Conservation (phyloP, 1,140 invertebrate genomes). For the Lasaia peninsularis region DNA sequence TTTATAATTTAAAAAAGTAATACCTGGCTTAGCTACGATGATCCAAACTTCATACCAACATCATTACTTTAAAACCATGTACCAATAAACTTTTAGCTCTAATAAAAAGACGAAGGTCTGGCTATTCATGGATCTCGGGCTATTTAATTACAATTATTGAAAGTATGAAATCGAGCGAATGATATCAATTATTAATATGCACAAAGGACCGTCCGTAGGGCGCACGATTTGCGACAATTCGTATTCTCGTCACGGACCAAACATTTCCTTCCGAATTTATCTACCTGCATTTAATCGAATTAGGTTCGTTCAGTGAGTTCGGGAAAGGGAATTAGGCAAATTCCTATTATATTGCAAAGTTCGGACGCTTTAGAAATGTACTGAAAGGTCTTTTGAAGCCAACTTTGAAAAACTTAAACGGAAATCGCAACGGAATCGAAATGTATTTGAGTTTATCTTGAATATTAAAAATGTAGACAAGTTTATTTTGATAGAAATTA, state of each 20-base stretch:
- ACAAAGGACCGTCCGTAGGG: neutral
- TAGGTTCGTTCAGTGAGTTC: slow-evolving; percentile 6
- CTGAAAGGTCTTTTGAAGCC: neutral
- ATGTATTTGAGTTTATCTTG: neutral
- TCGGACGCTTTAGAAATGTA: neutral
- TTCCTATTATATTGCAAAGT: neutral
- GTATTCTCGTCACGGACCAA: slow-evolving; percentile 25
- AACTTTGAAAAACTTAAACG: neutral
- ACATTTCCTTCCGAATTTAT: slow-evolving; percentile 31
- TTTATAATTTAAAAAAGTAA: too few species aligned
- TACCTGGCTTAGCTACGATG: too few species aligned
- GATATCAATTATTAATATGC: neutral
- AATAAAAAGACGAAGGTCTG: too few species aligned
- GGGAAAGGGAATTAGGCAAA: neutral
- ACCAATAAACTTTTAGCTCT: too few species aligned
- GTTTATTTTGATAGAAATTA: too few species aligned
- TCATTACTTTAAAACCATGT: too few species aligned
- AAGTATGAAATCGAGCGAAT: too few species aligned
- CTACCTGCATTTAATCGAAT: slow-evolving; percentile 23
- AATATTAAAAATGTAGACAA: neutral
- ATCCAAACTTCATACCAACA: too few species aligned
- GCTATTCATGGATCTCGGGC: too few species aligned
- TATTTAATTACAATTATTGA: too few species aligned
- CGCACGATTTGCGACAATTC: slow-evolving; percentile 6
- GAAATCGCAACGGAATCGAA: neutral